Conservation (phyloP, 2,888 invertebrate species). For the Cephus spinipes region DNA sequence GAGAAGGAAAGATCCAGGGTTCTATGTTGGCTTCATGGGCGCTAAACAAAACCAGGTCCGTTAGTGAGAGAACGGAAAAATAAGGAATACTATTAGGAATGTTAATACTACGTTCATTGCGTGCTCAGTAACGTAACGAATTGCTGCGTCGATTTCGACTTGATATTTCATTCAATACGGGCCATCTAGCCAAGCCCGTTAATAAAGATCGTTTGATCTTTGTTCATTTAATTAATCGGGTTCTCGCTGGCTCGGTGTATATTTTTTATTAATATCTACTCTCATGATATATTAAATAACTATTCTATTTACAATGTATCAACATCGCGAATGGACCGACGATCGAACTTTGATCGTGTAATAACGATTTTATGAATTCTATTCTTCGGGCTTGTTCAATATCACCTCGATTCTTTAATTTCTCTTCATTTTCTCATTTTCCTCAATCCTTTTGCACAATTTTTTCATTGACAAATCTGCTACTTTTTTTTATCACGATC, state of each 20-base stretch:
- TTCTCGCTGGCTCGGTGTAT: background rate
- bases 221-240: background rate
- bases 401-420: background rate
- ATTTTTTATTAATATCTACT: conserved; percentile 19
- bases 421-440: background rate
- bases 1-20: background rate
- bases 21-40: background rate
- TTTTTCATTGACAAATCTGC: background rate
- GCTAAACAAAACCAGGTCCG: background rate
- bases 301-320: conserved; percentile 56
- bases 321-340: conserved; percentile 10
- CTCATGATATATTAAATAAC: conserved; percentile 48
- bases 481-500: background rate
- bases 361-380: background rate
- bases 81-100: conserved; percentile 28
- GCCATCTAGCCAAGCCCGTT: background rate
- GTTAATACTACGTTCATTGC: conserved; percentile 30
- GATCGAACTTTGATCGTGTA: conserved; percentile 2
- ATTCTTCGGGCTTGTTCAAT: background rate
- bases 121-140: conserved; percentile 13
- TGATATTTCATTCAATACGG: background rate
- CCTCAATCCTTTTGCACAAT: background rate
- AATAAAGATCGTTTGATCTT: background rate
- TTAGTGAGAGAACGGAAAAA: background rate
- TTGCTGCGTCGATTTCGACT: background rate